Percentiles rank a stretch among this genome's conserved stretches.
phyloP scores from a whole-genome alignment of 2,797 vertebrate species.

The Rachycentron canadum region DNA sequence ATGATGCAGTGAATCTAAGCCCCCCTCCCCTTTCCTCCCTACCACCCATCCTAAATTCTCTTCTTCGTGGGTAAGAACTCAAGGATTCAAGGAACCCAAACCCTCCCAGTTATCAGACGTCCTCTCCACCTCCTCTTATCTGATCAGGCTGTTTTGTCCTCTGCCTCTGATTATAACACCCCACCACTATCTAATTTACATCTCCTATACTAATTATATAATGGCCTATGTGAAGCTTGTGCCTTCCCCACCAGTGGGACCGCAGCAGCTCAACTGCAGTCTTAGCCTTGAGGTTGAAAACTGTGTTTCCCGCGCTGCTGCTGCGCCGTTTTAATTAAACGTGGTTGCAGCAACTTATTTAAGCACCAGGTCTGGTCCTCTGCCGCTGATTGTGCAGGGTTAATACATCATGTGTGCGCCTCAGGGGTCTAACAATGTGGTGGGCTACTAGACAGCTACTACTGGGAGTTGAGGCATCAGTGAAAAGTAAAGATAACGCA shows the following conservation, averaged over 20 bases:
- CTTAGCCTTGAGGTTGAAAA: conserved; percentile 50
- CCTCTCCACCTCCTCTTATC: conserved; percentile 4
- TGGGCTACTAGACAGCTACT: conserved; percentile 6
- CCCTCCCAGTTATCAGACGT: not conserved
- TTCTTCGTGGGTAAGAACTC: not conserved
- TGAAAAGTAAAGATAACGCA: conserved; percentile 52
- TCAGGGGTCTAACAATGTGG: conserved; percentile 10
- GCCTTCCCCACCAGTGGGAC: conserved; percentile 42
- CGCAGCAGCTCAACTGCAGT: conserved; percentile 43
- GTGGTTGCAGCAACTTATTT: conserved; percentile 42
- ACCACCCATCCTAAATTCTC: conserved; percentile 26
- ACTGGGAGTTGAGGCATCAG: conserved; percentile 27
- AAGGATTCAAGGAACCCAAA: conserved; percentile 19
- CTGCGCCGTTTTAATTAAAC: conserved; percentile 63
- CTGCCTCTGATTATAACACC: conserved; percentile 42
- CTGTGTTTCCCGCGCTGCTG: conserved; percentile 39
- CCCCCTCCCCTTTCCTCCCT: not conserved
- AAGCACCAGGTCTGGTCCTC: conserved; percentile 8
- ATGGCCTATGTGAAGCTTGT: conserved; percentile 38
- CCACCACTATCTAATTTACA: conserved; percentile 51
- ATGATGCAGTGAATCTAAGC: conserved; percentile 61
- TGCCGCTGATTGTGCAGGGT: conserved; percentile 16
- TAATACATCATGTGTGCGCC: conserved; percentile 26
- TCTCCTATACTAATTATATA: conserved; percentile 62
- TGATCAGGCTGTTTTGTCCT: conserved; percentile 12